A percentile compares a stretch with the other conserved stretches of the same genome.
These are phyloP conservation scores for Andrena dorsata DNA, from an alignment of 2,888 invertebrate species.

Conservation along the genomic window DNA sequence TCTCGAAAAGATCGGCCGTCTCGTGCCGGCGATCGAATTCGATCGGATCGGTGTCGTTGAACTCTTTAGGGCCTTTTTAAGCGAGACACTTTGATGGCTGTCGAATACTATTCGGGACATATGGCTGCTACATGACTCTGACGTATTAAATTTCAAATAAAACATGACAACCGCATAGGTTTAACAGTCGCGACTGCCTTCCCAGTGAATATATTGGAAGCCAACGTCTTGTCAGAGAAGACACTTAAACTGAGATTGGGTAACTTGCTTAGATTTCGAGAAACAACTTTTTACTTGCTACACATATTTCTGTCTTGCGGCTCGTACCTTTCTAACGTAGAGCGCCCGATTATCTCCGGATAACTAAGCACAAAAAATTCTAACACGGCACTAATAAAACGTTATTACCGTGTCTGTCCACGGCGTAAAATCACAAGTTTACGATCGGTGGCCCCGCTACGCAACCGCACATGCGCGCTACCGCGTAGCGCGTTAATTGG, in stretches of 20 bases:
- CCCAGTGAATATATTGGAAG: too few relatives aligned
- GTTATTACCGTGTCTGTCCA: neutral
- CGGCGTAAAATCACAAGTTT: slow-evolving; percentile 16
- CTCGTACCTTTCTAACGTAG: neutral
- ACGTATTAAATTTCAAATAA: neutral
- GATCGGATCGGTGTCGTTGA: slow-evolving; percentile 4
- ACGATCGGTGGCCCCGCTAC: slow-evolving; percentile 1
- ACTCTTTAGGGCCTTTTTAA: neutral
- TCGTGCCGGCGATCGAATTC: slow-evolving; percentile 13
- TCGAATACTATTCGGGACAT: neutral
- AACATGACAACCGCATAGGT: too few relatives aligned
- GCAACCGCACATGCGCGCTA: neutral
- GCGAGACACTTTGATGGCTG: neutral
- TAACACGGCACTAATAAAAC: neutral
- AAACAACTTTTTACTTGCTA: neutral
- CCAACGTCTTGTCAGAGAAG: too few relatives aligned
- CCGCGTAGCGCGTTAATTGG: slow-evolving; percentile 8
- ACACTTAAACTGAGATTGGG: too few relatives aligned
- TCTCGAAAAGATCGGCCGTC: slow-evolving; percentile 23
- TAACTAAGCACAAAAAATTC: neutral
- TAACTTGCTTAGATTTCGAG: neutral
- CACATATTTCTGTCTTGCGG: neutral
- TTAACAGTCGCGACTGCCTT: too few relatives aligned
- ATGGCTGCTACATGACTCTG: neutral
- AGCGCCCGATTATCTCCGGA: neutral